These are phyloP conservation scores for Merodon equestris DNA, from an alignment of 2,888 invertebrate genomes.

Conservation along the genomic window DNA sequence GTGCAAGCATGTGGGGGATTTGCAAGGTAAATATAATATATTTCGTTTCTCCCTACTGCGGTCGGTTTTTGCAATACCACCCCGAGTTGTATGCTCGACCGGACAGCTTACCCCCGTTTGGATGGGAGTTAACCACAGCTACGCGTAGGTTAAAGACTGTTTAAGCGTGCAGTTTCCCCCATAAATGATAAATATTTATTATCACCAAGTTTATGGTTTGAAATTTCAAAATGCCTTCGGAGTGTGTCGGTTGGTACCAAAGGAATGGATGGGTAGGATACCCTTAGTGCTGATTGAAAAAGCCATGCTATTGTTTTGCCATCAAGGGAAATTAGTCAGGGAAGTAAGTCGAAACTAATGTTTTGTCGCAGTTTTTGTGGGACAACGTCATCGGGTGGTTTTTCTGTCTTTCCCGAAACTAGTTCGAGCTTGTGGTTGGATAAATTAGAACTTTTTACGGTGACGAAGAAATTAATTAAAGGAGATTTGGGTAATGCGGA, in stretches of 20 bases:
- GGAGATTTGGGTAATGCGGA: background rate
- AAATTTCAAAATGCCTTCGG: slow-evolving; percentile 32
- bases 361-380: background rate
- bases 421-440: slow-evolving; percentile 19
- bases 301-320: slow-evolving; percentile 35
- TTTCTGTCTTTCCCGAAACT: background rate
- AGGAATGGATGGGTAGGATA: slow-evolving; percentile 10
- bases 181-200: background rate
- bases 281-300: slow-evolving; percentile 42
- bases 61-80: slow-evolving; percentile 21
- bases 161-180: background rate
- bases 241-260: slow-evolving; percentile 7
- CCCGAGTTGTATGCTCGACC: slow-evolving; percentile 44
- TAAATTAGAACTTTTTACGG: slow-evolving; percentile 16
- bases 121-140: slow-evolving; percentile 46
- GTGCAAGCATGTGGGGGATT: slow-evolving; percentile 51
- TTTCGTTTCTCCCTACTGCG: background rate
- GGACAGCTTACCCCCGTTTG: slow-evolving; percentile 59
- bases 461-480: slow-evolving; percentile 16
- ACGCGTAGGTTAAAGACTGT: too few relatives aligned
- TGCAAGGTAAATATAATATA: slow-evolving; percentile 37
- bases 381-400: background rate
- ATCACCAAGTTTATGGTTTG: slow-evolving; percentile 46
- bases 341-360: slow-evolving; percentile 9
- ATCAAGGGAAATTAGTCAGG: slow-evolving; percentile 15